These are phyloP conservation scores for Crepidodera aurea DNA, from an alignment of 2,888 invertebrate genomes.

Conservation along the genomic window DNA sequence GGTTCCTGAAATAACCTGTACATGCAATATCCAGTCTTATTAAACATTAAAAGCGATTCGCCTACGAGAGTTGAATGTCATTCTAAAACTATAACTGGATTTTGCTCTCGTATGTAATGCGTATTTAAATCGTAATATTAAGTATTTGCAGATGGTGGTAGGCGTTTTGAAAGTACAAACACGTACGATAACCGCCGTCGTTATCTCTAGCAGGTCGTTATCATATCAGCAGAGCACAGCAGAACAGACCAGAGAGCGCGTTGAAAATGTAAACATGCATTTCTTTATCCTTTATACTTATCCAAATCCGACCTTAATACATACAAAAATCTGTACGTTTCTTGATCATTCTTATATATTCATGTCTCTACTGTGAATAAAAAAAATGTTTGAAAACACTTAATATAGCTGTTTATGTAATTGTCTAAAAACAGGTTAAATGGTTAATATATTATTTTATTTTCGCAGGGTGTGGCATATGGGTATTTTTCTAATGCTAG, in stretches of 20 bases:
- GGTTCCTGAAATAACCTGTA: too few species aligned
- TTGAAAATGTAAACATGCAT: background rate
- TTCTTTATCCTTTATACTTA: background rate
- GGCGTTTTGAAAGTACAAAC: slow-evolving; percentile 34
- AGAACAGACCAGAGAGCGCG: background rate
- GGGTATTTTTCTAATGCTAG: too few species aligned
- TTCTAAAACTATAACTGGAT: slow-evolving; percentile 1
- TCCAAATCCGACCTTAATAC: background rate
- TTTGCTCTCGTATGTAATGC: background rate
- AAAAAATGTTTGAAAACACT: too few species aligned
- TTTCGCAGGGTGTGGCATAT: too few species aligned
- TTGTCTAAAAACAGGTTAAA: too few species aligned
- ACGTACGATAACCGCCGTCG: slow-evolving; percentile 36
- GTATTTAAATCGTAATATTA: slow-evolving; percentile 1
- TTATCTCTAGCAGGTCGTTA: slow-evolving; percentile 40
- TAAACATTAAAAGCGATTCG: background rate
- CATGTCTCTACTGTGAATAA: too few species aligned
- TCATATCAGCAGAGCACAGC: slow-evolving; percentile 33
- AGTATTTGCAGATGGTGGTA: slow-evolving; percentile 28
- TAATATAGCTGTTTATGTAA: too few species aligned
- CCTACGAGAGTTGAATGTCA: background rate
- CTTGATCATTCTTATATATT: background rate
- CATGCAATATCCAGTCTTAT: too few species aligned
- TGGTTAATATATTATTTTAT: too few species aligned
- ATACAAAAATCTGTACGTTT: background rate